Conservation (phyloP, 2,888 invertebrate genomes). For the Eristalinus aeneus region DNA sequence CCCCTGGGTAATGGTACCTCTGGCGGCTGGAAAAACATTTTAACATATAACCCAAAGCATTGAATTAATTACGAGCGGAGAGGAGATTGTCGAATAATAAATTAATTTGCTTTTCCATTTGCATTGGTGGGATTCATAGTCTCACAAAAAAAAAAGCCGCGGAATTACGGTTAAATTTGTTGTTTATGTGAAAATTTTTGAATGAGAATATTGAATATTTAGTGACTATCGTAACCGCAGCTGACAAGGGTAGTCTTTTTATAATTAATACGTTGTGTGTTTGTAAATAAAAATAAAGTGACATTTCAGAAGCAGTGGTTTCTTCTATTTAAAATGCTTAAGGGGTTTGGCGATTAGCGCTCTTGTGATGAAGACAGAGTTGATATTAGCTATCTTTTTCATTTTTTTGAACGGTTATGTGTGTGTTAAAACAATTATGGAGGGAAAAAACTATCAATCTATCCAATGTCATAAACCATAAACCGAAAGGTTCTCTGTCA, state of each 20-base stretch:
- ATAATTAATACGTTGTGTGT: background rate
- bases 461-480: too few species aligned
- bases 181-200: background rate
- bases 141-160: background rate
- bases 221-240: background rate
- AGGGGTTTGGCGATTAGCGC: too few species aligned
- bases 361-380: too few species aligned
- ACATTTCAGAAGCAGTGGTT: background rate
- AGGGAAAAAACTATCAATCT: too few species aligned
- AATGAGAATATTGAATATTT: conserved; percentile 13
- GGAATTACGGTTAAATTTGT: background rate
- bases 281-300: background rate
- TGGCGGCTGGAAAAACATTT: conserved; percentile 6
- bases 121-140: background rate
- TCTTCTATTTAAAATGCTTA: background rate
- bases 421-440: too few species aligned
- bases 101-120: conserved; percentile 17
- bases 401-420: too few species aligned
- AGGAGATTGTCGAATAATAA: background rate
- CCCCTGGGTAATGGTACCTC: background rate
- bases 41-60: background rate
- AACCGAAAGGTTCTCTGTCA: too few species aligned
- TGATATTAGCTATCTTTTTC: too few species aligned
- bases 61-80: background rate
- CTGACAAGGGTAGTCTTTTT: background rate